Evolutionary conservation across 2,888 invertebrate species (phyloP).

Genomic region (Rhopalosiphum nymphaeae): DNA sequence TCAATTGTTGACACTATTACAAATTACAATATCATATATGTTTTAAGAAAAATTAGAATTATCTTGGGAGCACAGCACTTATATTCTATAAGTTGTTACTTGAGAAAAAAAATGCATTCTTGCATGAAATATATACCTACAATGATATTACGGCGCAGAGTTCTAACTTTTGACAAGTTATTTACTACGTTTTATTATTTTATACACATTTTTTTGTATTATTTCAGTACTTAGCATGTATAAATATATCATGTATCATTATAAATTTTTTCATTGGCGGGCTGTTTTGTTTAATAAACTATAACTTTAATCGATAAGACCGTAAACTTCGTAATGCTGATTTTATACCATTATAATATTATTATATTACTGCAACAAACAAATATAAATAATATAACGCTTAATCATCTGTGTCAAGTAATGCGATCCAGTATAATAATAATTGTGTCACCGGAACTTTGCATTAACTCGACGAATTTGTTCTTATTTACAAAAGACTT

Average conservation of each 20-base stretch:
- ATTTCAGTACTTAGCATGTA: background rate
- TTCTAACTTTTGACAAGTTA: background rate
- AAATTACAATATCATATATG: background rate
- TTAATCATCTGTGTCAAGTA: background rate
- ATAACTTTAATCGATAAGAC: background rate
- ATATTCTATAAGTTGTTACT: background rate
- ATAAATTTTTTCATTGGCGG: background rate
- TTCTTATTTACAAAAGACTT: background rate
- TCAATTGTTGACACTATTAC: background rate
- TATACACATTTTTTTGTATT: background rate
- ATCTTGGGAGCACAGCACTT: background rate
- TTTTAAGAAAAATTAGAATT: background rate
- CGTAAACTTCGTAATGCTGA: background rate
- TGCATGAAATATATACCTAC: background rate
- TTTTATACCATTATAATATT: background rate
- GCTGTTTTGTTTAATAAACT: background rate
- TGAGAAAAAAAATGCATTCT: background rate
- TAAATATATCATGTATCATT: background rate
- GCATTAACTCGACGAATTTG: background rate
- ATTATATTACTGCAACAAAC: background rate
- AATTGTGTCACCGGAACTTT: background rate
- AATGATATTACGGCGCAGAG: background rate
- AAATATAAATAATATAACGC: background rate
- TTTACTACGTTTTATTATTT: background rate
- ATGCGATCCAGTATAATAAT: background rate